Percentiles rank a stretch among this genome's conserved stretches.
Conservation (phyloP, 1,140 invertebrate genomes). For the Diabrotica undecimpunctata region DNA sequence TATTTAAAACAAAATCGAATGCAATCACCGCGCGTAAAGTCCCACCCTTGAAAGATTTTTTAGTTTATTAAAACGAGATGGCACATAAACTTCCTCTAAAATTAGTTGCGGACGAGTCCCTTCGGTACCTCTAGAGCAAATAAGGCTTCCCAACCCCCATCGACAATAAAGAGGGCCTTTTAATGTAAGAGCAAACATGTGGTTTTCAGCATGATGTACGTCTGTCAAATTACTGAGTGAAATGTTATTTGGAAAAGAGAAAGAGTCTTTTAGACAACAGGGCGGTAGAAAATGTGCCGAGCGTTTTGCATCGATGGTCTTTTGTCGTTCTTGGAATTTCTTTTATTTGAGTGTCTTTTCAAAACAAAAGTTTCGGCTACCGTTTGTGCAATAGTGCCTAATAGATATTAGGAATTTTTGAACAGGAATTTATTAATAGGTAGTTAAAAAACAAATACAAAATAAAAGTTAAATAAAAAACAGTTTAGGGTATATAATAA, state of each 20-base stretch:
- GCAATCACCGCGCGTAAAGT: no score
- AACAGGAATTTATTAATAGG: no score
- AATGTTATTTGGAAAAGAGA: conserved; percentile 12
- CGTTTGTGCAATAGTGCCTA: not conserved
- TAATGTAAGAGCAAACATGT: conserved; percentile 21
- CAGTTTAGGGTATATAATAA: no score
- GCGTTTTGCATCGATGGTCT: conserved; percentile 1
- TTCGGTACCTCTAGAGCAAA: conserved; percentile 2
- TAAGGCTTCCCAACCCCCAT: conserved; percentile 4
- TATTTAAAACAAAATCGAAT: no score
- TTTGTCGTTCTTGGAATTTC: not conserved
- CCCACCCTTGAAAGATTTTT: no score
- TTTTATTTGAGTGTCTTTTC: not conserved
- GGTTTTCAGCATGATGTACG: conserved; percentile 17
- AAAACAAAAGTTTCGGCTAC: not conserved
- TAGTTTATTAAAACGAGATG: no score
- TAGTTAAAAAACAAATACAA: no score
- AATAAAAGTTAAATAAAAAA: no score
- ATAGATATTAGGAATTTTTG: no score
- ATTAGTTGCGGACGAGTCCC: not conserved
- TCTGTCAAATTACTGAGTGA: conserved; percentile 2
- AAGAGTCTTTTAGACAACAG: not conserved
- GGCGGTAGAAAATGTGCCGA: not conserved
- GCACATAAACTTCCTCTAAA: not conserved
- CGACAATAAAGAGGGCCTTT: conserved; percentile 10